Evolutionary conservation across 2,797 vertebrate species (phyloP), one percentile per base, ranked within the genome.

Genomic region (Anabacerthia variegaticeps): DNA sequence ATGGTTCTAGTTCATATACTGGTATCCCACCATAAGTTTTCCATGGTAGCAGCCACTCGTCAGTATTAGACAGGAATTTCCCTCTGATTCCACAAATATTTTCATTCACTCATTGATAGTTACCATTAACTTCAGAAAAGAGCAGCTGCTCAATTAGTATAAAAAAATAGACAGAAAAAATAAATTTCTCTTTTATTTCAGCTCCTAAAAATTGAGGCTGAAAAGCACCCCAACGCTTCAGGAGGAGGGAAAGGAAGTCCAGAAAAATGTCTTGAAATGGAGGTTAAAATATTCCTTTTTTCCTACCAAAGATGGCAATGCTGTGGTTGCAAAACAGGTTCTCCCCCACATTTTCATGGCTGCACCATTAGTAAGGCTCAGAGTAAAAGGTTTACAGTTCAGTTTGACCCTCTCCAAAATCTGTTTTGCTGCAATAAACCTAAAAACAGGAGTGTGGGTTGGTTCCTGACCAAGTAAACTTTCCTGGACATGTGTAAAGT

Each of bases 371-470:
- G 5, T 8, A 46, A 73, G 14, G 62, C 4, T 7, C 19, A 21
- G 2, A 21, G 4, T 11, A 22, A 19, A 5, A 34, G 21, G 5
- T 68, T 93, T 61, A 75, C 5, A 39, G 14, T 37, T 62, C 23
- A 21, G 12, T 41, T 80, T 39, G 36, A 1, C 22, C 74, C 8
- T 56, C 18, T 62, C 41, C 28, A 84, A 62, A 81, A 28, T 26
- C n/a, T n/a, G 6, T 62, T 28, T 19, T 5, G 12, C 15, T 62
- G 51, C 28, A 14, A 41, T 5, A 6, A 72, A n/a, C 37, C 5
- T 36, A 10, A 24, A 43, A 44, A 32, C 0, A 18, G n/a, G 23
- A 24, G 2, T 2, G 4, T 37, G 1, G 36, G 28, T 76, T 55
- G 20, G 27, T 52, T 73, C 55, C 22, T 67, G 52, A 18, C 12